Conservation (phyloP, 2,113 vertebrate genomes). For the Ovis canadensis region DNA sequence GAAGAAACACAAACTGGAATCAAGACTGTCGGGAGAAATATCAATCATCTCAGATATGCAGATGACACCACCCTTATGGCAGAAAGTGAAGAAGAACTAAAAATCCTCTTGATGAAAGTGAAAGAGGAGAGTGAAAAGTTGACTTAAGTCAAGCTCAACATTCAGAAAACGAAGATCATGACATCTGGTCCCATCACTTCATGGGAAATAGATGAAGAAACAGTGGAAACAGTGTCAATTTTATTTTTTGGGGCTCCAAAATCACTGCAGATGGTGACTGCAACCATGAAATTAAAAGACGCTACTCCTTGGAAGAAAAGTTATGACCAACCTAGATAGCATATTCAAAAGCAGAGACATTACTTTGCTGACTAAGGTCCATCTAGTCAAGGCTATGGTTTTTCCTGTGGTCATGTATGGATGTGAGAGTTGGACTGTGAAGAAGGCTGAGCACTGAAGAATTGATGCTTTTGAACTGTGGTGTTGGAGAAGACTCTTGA, state of each 20-base stretch:
- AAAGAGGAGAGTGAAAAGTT: background rate
- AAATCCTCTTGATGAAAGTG: background rate
- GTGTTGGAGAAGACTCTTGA: background rate
- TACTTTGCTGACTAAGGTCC: background rate
- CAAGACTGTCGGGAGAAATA: background rate
- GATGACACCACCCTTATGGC: background rate
- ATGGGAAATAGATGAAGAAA: background rate
- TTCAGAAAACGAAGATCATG: background rate
- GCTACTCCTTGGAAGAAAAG: background rate
- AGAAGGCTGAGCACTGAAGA: fast-evolving
- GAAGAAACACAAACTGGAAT: background rate
- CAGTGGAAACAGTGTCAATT: background rate
- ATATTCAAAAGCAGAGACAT: background rate
- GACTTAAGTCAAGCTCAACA: background rate
- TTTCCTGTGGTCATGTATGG: background rate
- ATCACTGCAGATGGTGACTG: background rate
- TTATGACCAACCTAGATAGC: background rate
- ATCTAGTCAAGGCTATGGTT: background rate
- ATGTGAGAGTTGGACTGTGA: background rate
- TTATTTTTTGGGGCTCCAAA: fast-evolving
- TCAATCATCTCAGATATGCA: background rate
- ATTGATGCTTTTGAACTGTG: background rate
- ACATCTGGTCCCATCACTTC: background rate
- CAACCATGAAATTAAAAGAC: background rate
- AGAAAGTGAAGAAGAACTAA: background rate